Base-by-base conservation (phyloP, 92 coral and sea anemone species). In the Siderastrea radians region DNA sequence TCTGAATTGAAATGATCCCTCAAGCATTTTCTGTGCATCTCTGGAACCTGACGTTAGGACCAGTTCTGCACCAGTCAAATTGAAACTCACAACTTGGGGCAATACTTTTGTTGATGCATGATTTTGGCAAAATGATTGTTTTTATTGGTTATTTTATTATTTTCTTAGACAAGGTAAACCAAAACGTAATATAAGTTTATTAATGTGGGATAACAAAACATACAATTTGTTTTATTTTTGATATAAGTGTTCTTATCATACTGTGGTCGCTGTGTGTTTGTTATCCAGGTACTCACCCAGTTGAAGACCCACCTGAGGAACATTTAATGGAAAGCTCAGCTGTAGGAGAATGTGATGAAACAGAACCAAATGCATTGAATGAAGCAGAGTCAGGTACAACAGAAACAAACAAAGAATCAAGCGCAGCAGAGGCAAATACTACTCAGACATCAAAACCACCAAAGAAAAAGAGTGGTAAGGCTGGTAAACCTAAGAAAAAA, bases 381-480 rank as follows among this genome's bases (percentile, higher is more conserved):
- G 72, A 61, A 84, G 88, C 68, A 84, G 69, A 74, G 81, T 74
- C 88, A 84, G 58, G 72, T 72, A 81, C 58, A 59, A 81, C 79
- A 75, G 68, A 85, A 75, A 85, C 72, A 75, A 75, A 75, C 50
- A 57, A 70, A 85, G 72, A 73, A 83, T 72, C 87, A 70, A 75
- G 54, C 76, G 76, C 89, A 85, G 72, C 52, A 75, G 80, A 85
- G n/a, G 83, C 59, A 68, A 67, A 86, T 54, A 70, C 60, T 86
- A 78, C 79, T 68, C 90, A 78, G 84, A 67, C 90, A 78, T 77
- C 90, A 86, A 86, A 78, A 86, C n/a, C 90, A 86, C 85, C 85
- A 86, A 86, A 86, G 80, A 78, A 45, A 86, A 78, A 79, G 51
- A 69, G 85, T 70, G 90, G 90, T 70, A 68, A 53, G 80, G 9